Evolutionary conservation across 2,888 invertebrate genomes (phyloP).

Genomic region (Leptinotarsa peninsularis): DNA sequence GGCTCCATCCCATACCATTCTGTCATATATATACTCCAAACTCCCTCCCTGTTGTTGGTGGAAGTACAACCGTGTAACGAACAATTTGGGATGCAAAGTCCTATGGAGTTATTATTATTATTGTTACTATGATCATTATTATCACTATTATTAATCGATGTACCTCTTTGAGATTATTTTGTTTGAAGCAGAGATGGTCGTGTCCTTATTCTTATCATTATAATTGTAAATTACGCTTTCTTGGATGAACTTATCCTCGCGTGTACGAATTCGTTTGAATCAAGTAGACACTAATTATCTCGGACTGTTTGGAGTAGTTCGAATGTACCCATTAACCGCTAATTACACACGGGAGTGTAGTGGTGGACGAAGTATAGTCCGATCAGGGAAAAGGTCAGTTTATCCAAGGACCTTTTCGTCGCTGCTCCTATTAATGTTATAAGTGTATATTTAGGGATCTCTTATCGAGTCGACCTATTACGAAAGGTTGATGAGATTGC

Average conservation of each 20-base stretch:
- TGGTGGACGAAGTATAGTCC: not conserved
- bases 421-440: not conserved
- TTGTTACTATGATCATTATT: no score
- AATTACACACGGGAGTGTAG: conserved; percentile 9
- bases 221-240: not conserved
- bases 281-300: conserved; percentile 1
- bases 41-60: no score
- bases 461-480: conserved; percentile 8
- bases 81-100: no score
- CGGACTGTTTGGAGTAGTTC: conserved; percentile 2
- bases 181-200: no score
- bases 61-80: no score
- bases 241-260: not conserved
- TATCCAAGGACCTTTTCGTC: conserved; percentile 13
- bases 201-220: not conserved
- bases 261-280: conserved; percentile 2
- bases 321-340: not conserved
- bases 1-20: no score
- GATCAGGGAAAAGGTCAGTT: conserved; percentile 14
- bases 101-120: no score
- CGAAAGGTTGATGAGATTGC: not conserved
- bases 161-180: no score
- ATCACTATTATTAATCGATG: no score
- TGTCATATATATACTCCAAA: no score
- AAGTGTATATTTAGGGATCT: not conserved